Evolutionary conservation across 2,797 vertebrate genomes (phyloP).

Genomic region (Semaprochilodus insignis): DNA sequence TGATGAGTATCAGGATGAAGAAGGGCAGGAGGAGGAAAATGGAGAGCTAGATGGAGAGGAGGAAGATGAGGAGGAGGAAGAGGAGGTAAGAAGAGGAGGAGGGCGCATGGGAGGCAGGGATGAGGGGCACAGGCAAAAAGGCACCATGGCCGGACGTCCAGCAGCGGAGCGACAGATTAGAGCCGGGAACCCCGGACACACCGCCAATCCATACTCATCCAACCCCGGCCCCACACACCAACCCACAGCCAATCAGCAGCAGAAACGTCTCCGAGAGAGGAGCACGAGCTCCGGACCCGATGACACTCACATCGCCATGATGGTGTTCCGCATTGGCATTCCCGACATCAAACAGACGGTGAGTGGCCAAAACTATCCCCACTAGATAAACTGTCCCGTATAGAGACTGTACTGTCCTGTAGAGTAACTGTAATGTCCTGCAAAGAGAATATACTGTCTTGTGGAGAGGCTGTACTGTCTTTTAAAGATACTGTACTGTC

Average conservation of each 20-base stretch:
- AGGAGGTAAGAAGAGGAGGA: conserved; percentile 70
- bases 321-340: conserved; percentile 95
- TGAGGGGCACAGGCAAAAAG: conserved; percentile 74
- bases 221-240: conserved; percentile 77
- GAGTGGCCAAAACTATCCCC: conserved; percentile 62
- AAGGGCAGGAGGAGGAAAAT: conserved; percentile 75
- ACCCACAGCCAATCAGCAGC: conserved; percentile 73
- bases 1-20: conserved; percentile 72
- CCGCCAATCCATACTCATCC: conserved; percentile 78
- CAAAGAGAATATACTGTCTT: too few relatives aligned
- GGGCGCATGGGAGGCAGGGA: conserved; percentile 64
- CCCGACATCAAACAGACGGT: conserved; percentile 96
- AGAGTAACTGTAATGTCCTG: too few relatives aligned
- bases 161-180: conserved; percentile 69
- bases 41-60: conserved; percentile 73
- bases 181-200: conserved; percentile 75
- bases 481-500: too few relatives aligned
- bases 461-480: too few relatives aligned
- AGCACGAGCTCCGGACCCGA: conserved; percentile 82
- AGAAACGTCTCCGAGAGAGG: conserved; percentile 83
- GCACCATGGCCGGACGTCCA: conserved; percentile 67
- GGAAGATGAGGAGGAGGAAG: conserved; percentile 71
- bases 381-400: too few relatives aligned
- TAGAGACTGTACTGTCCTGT: too few relatives aligned
- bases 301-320: conserved; percentile 90